phyloP scores from a whole-genome alignment of 2,113 vertebrate genomes.

The Ia io region DNA sequence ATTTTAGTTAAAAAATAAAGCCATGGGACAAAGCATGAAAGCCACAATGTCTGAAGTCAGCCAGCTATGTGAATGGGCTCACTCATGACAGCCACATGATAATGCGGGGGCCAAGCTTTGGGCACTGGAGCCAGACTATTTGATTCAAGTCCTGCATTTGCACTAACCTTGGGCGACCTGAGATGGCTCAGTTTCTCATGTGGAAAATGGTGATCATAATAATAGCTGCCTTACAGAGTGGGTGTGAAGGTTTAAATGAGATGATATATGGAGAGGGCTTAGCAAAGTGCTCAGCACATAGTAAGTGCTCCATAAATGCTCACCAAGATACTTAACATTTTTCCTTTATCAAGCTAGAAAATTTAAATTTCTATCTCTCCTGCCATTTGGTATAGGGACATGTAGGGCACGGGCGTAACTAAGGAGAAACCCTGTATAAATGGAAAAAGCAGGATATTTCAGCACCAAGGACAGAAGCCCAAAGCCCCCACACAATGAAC shows the following conservation, averaged over 20 bases:
- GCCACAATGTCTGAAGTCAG: not conserved
- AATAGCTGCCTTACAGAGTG: not conserved
- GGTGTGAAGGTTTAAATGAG: not conserved
- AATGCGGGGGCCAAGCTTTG: not conserved
- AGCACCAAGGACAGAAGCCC: conserved; percentile 44
- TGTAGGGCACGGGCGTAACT: not conserved
- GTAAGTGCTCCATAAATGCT: not conserved
- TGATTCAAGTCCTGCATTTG: not conserved
- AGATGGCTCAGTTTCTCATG: not conserved
- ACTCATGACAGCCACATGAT: rapidly evolving
- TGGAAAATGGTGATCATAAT: not conserved
- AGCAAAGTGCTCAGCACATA: not conserved
- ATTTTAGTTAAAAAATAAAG: not conserved
- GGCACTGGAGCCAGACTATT: not conserved
- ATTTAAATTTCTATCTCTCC: not conserved
- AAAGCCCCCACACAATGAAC: rapidly evolving
- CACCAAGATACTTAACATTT: not conserved
- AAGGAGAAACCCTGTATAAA: not conserved
- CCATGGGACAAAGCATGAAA: not conserved
- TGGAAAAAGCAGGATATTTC: not conserved
- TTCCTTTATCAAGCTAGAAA: not conserved
- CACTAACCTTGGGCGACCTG: no score
- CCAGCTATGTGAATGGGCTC: not conserved
- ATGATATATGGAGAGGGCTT: not conserved
- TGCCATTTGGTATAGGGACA: not conserved